Evolutionary conservation across 2,113 vertebrate genomes (phyloP), one percentile per base, ranked within the genome.

Genomic region (Anoura caudifer): DNA sequence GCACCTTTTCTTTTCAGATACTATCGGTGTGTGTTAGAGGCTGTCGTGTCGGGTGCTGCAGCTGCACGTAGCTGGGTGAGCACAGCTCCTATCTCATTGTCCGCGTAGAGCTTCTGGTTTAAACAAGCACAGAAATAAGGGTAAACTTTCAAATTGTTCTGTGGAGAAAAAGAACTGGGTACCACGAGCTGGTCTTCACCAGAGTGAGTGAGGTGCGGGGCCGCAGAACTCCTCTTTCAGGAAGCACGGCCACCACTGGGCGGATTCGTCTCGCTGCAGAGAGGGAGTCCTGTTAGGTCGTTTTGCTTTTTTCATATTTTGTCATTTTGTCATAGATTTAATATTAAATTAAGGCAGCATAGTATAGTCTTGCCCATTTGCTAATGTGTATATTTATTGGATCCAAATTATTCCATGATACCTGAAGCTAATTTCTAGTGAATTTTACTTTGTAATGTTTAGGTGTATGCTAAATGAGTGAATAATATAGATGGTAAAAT

Each of bases 371-470:
- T 87, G 52, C 91, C 24, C 15, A 24, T 72, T 77, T 73, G 79
- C 7, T 41, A 45, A 16, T 70, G 5, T 75, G 61, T 38, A 45
- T 54, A 1, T 81, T 93, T 69, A 50, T 81, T 77, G 84, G 22
- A 26, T 87, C 33, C 45, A 76, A 87, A 87, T 63, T 87, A 22
- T 85, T 79, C 22, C 8, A n/a, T 85, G 59, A 93, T 90, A 50
- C 24, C 85, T 43, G 28, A 43, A 72, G 38, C 79, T 73, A 93
- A 91, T 76, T 83, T 59, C 54, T 63, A 22, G 31, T 80, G 24
- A 75, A 54, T 90, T 90, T 47, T 41, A 90, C 75, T 86, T 92
- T 81, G 19, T 93, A 70, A 70, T 20, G 82, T 70, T 67, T 95
- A n/a, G 65, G 7, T 88, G 9, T 69, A 56, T 79, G 45, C 50